phyloP scores from a whole-genome alignment of 2,113 vertebrate species.

The Perca flavescens region DNA sequence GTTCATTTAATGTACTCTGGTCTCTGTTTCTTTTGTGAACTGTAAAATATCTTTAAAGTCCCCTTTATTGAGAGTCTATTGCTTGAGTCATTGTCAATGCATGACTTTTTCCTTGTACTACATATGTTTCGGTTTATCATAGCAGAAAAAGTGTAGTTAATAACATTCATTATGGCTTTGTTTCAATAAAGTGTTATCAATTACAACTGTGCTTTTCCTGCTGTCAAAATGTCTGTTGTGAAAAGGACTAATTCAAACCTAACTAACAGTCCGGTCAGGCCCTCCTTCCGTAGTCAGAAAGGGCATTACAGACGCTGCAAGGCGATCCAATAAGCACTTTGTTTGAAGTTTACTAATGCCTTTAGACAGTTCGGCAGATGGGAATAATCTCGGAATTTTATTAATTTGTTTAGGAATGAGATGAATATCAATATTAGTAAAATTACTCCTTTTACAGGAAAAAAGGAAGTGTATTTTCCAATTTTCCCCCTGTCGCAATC shows the following conservation, averaged over 20 bases:
- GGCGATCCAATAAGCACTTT: background rate
- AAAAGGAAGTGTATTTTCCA: background rate
- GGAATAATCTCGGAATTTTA: background rate
- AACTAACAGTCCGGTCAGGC: background rate
- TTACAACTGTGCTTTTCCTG: background rate
- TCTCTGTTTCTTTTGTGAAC: constrained; percentile 28
- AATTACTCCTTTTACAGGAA: background rate
- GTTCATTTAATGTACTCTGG: constrained; percentile 1
- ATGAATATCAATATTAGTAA: background rate
- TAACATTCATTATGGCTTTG: background rate
- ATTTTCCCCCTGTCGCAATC: background rate
- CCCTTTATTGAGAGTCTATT: background rate
- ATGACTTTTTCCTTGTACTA: background rate
- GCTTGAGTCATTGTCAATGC: background rate
- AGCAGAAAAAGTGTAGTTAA: background rate
- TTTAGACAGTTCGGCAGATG: background rate
- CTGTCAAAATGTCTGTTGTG: no score
- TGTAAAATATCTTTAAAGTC: background rate
- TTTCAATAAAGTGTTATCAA: background rate
- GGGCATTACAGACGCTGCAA: background rate
- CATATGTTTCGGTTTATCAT: background rate
- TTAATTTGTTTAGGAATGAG: background rate
- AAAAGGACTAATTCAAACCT: background rate
- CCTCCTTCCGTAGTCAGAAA: background rate
- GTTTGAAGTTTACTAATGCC: constrained; percentile 6